phyloP scores from a whole-genome alignment of 2,888 invertebrate genomes.

The Laothoe populi region DNA sequence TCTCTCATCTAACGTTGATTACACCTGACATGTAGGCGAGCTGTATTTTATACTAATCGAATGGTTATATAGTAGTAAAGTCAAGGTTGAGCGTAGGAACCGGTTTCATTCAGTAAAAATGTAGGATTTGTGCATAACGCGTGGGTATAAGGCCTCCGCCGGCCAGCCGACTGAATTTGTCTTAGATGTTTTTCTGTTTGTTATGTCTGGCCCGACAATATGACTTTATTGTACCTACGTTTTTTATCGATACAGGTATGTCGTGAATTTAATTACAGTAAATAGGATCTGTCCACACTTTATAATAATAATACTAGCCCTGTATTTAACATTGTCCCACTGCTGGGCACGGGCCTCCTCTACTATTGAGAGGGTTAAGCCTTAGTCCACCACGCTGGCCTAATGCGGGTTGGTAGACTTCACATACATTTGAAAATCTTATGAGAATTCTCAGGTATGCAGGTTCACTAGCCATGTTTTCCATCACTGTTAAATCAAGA shows the following conservation, averaged over 20 bases:
- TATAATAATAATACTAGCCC: too few species aligned
- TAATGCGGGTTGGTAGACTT: too few species aligned
- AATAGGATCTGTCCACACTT: not conserved
- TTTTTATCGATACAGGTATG: not conserved
- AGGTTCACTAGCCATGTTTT: not conserved
- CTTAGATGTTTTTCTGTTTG: slow-evolving; percentile 6
- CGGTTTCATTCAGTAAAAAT: slow-evolving; percentile 22
- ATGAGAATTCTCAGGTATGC: too few species aligned
- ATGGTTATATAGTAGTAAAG: slow-evolving; percentile 15
- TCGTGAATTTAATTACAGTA: not conserved
- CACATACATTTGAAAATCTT: too few species aligned
- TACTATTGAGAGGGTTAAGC: too few species aligned
- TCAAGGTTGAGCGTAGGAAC: slow-evolving; percentile 18
- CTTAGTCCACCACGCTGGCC: too few species aligned
- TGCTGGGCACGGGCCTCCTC: too few species aligned
- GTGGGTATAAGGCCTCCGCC: slow-evolving; percentile 1
- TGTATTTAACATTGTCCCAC: too few species aligned
- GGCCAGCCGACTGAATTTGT: not conserved
- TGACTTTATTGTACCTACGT: not conserved
- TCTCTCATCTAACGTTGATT: not conserved
- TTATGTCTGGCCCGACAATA: not conserved
- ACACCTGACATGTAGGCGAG: slow-evolving; percentile 4
- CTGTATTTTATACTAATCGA: slow-evolving; percentile 3
- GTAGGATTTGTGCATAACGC: slow-evolving; percentile 1
- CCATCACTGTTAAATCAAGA: too few species aligned